Percentiles rank a stretch among this genome's conserved stretches.
phyloP scores from a whole-genome alignment of 2,888 invertebrate genomes.

The Amphipoea oculea region DNA sequence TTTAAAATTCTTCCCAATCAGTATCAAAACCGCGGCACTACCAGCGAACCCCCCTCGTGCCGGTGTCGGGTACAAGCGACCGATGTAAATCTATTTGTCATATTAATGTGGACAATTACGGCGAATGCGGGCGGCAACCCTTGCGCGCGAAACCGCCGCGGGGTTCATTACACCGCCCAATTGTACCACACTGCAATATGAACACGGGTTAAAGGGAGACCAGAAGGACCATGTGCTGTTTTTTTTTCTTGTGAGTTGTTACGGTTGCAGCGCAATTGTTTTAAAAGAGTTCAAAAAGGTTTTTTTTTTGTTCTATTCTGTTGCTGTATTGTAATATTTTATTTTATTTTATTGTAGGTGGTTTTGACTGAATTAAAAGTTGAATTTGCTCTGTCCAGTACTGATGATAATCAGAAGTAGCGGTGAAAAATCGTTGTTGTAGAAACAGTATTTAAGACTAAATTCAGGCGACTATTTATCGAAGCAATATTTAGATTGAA shows the following conservation, averaged over 20 bases:
- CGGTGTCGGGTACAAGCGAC: slow-evolving; percentile 61
- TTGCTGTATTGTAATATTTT: not conserved
- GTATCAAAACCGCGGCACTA: slow-evolving; percentile 48
- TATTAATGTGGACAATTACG: slow-evolving; percentile 88
- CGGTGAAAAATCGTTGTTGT: not conserved
- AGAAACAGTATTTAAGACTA: not conserved
- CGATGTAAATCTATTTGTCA: slow-evolving; percentile 88
- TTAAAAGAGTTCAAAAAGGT: too few species aligned
- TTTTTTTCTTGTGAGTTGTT: not conserved
- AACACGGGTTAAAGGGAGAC: not conserved
- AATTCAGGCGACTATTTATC: not conserved
- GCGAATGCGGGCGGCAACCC: slow-evolving; percentile 84
- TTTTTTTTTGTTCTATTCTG: not conserved
- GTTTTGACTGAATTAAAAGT: not conserved
- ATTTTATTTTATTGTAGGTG: not conserved
- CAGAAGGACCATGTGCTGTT: slow-evolving; percentile 31
- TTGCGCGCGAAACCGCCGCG: slow-evolving; percentile 74
- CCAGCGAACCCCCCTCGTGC: slow-evolving; percentile 25
- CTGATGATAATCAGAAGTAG: not conserved
- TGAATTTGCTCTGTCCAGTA: not conserved
- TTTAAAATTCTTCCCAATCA: slow-evolving; percentile 9
- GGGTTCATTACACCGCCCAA: slow-evolving; percentile 77
- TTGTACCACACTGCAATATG: slow-evolving; percentile 55
- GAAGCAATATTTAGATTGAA: too few species aligned
- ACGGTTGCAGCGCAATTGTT: not conserved